phyloP scores from a whole-genome alignment of 2,888 invertebrate genomes.

The Globia sparganii region DNA sequence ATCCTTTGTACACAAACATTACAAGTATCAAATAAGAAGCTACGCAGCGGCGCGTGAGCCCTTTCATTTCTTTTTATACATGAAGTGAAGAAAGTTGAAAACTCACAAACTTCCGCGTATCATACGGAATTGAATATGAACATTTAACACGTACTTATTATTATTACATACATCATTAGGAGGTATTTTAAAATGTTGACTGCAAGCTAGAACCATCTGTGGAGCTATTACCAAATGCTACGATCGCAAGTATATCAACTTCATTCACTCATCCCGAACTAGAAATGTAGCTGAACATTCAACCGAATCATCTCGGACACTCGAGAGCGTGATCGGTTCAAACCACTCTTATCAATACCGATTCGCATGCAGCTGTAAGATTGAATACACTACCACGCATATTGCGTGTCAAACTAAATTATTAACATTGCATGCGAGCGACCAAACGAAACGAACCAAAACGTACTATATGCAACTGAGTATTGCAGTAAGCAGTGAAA shows the following conservation, averaged over 20 bases:
- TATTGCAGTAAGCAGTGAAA: conserved; percentile 1
- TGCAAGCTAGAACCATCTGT: conserved; percentile 16
- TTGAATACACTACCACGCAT: background rate
- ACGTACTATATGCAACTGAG: conserved; percentile 7
- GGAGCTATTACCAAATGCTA: conserved; percentile 16
- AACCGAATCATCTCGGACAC: conserved; percentile 34
- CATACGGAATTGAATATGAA: conserved; percentile 45
- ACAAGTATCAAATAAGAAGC: conserved; percentile 59
- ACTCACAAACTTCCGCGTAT: conserved; percentile 34
- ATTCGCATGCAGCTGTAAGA: background rate
- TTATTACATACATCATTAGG: conserved; percentile 38
- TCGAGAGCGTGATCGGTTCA: conserved; percentile 9
- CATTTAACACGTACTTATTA: conserved; percentile 52
- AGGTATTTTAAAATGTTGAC: conserved; percentile 43
- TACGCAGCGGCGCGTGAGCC: conserved; percentile 63
- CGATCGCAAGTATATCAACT: conserved; percentile 58
- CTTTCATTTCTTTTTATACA: conserved; percentile 48
- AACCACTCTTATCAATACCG: conserved; percentile 40
- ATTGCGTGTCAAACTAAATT: conserved; percentile 8
- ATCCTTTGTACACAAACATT: conserved; percentile 51
- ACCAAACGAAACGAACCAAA: conserved; percentile 20
- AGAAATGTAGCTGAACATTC: conserved; percentile 32
- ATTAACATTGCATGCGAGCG: conserved; percentile 6
- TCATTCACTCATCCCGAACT: conserved; percentile 54
- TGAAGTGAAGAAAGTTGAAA: conserved; percentile 63